Percentiles rank a stretch among this genome's conserved stretches.
Conservation (phyloP, 2,797 vertebrate species). For the Decapterus maruadsi region DNA sequence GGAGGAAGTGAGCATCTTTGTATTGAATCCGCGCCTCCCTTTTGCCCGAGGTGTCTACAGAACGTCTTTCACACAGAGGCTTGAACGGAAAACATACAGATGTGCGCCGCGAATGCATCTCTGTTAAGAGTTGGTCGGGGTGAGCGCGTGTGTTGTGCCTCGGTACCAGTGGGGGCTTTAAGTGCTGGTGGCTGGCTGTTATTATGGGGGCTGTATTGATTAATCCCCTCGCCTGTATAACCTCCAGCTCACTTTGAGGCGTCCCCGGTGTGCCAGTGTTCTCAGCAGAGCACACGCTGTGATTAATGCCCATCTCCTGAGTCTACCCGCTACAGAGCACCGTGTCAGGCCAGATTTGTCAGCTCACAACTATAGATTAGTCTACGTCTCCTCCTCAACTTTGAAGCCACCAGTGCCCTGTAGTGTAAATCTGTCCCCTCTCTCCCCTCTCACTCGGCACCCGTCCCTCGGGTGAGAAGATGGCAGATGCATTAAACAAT, state of each 20-base stretch:
- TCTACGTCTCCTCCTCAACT: slow-evolving; percentile 92
- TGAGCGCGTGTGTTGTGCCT: slow-evolving; percentile 59
- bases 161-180: slow-evolving; percentile 66
- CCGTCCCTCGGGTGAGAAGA: slow-evolving; percentile 88
- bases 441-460: slow-evolving; percentile 46
- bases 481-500: slow-evolving; percentile 96
- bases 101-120: slow-evolving; percentile 23
- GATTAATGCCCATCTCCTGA: slow-evolving; percentile 93
- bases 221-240: slow-evolving; percentile 91
- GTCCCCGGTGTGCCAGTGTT: slow-evolving; percentile 87
- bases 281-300: slow-evolving; percentile 85
- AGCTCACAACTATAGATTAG: slow-evolving; percentile 94
- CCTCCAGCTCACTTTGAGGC: slow-evolving; percentile 91
- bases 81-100: slow-evolving; percentile 22
- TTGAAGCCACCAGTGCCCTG: slow-evolving; percentile 89
- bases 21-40: slow-evolving; percentile 19
- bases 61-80: slow-evolving; percentile 22
- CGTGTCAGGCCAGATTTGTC: slow-evolving; percentile 94
- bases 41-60: slow-evolving; percentile 28
- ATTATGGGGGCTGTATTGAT: slow-evolving; percentile 90
- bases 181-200: slow-evolving; percentile 85
- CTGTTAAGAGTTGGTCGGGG: slow-evolving; percentile 32
- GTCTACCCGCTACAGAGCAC: slow-evolving; percentile 87
- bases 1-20: slow-evolving; percentile 13
- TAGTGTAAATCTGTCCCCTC: slow-evolving; percentile 92